phyloP scores from a whole-genome alignment of 2,113 vertebrate species.

The Turdus rufiventris region DNA sequence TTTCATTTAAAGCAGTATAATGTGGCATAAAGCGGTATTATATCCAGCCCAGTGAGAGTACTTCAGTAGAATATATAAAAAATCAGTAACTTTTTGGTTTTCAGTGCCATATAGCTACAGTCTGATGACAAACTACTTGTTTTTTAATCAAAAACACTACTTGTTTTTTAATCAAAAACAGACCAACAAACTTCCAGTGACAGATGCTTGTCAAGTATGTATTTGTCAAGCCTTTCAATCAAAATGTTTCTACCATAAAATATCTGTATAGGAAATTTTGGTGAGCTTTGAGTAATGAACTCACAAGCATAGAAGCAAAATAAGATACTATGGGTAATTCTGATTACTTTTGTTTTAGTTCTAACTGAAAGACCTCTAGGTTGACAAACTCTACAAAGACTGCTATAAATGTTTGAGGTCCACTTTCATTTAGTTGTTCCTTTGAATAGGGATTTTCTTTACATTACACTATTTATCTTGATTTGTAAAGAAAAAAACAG shows the following conservation, averaged over 20 bases:
- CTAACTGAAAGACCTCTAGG: background rate
- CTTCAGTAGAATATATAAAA: background rate
- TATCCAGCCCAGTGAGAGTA: background rate
- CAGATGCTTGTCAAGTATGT: background rate
- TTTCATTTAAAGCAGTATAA: background rate
- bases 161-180: background rate
- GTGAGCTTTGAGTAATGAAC: background rate
- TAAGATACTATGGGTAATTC: background rate
- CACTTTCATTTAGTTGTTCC: background rate
- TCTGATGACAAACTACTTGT: background rate
- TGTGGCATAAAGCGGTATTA: background rate
- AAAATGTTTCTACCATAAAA: background rate
- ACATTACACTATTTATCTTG: background rate
- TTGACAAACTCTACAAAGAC: background rate
- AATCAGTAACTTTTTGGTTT: background rate
- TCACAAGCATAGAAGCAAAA: background rate
- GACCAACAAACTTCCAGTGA: background rate
- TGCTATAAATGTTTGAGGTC: background rate
- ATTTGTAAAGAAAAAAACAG: background rate
- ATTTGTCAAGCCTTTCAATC: background rate
- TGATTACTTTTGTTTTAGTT: background rate
- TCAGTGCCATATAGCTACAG: background rate
- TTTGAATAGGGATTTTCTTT: background rate
- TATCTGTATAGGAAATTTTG: background rate
- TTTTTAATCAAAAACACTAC: background rate